Evolutionary conservation across 35 echinoderm and acorn worm genomes (phyloP).

Genomic region (Apostichopus japonicus): DNA sequence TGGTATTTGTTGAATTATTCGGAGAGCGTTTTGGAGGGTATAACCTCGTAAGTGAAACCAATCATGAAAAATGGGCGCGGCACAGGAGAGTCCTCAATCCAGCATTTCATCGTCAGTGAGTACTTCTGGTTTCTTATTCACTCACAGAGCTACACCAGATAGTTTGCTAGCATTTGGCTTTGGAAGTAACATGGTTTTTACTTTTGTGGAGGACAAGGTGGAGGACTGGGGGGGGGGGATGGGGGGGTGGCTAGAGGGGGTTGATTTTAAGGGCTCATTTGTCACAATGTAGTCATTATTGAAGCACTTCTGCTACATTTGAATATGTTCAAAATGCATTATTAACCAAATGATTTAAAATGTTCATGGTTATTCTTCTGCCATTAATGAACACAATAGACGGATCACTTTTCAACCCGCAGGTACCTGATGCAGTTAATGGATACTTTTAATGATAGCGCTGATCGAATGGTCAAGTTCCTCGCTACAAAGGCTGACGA

Average conservation of each 20-base stretch:
- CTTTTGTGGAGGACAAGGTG: neutral
- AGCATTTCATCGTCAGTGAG: constrained; percentile 72
- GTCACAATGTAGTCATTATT: neutral
- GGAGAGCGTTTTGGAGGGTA: constrained; percentile 56
- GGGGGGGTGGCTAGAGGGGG: neutral
- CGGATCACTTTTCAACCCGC: no score
- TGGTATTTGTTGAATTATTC: constrained; percentile 33
- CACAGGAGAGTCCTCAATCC: constrained; percentile 65
- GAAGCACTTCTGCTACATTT: neutral
- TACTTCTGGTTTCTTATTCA: neutral
- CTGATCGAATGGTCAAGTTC: constrained; percentile 25
- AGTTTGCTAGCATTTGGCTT: neutral
- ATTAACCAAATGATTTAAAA: neutral
- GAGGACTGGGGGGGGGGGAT: neutral
- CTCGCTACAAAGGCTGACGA: constrained; percentile 3
- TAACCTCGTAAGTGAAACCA: constrained; percentile 48
- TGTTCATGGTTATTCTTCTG: no score
- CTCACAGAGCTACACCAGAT: neutral
- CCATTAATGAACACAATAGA: no score
- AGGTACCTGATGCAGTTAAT: constrained; percentile 58
- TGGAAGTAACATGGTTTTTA: no score
- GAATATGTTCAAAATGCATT: neutral
- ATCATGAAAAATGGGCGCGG: constrained; percentile 55
- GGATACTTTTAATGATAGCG: constrained; percentile 45
- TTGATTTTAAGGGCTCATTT: neutral